Evolutionary conservation across 2,113 vertebrate genomes (phyloP).

Genomic region (Pluvianellus socialis): DNA sequence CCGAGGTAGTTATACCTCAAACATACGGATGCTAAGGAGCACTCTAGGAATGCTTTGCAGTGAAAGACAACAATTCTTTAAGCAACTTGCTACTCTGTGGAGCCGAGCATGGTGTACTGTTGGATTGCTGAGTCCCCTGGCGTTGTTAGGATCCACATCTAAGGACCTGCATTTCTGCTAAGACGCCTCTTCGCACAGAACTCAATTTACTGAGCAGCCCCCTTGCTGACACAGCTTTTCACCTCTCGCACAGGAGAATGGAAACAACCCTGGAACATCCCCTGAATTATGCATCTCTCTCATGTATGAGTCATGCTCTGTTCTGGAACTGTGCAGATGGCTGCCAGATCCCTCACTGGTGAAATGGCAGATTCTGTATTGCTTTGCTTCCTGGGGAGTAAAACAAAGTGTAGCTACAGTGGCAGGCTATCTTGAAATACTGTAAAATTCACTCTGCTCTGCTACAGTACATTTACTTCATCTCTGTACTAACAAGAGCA

Average conservation of each 20-base stretch:
- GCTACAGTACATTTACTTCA: background rate
- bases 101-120: background rate
- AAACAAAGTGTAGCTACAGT: background rate
- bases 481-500: background rate
- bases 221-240: background rate
- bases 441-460: background rate
- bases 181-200: background rate
- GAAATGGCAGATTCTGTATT: background rate
- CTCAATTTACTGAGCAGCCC: background rate
- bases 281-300: background rate
- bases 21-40: background rate
- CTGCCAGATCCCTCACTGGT: background rate
- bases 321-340: background rate
- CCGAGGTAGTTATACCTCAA: background rate
- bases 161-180: background rate
- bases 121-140: background rate
- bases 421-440: background rate
- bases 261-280: background rate
- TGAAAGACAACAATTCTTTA: background rate
- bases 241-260: background rate
- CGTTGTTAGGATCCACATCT: background rate
- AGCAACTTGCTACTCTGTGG: rapidly evolving
- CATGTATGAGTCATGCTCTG: background rate
- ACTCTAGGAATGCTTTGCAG: background rate
- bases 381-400: background rate